phyloP scores from a whole-genome alignment of 2,888 invertebrate genomes.

The Lepeophtheirus nordmannii region DNA sequence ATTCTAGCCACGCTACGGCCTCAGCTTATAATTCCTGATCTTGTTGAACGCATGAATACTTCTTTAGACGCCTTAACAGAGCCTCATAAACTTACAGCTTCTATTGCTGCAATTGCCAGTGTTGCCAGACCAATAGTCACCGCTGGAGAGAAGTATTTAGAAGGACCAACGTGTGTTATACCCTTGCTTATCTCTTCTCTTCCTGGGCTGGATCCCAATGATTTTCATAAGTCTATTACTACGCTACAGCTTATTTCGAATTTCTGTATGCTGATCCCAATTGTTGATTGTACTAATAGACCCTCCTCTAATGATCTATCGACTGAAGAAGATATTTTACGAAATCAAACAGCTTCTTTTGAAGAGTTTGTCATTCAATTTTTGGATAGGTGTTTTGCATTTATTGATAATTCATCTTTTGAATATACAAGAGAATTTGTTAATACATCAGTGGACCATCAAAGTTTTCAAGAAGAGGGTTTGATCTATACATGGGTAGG shows the following conservation, averaged over 20 bases:
- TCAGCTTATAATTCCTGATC: conserved; percentile 60
- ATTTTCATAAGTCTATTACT: conserved; percentile 43
- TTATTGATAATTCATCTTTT: conserved; percentile 32
- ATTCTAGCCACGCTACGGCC: conserved; percentile 63
- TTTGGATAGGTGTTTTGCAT: conserved; percentile 54
- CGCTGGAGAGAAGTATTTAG: conserved; percentile 42
- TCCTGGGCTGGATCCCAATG: conserved; percentile 75
- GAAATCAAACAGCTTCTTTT: conserved; percentile 65
- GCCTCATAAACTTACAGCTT: conserved; percentile 62
- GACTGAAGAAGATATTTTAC: conserved; percentile 47
- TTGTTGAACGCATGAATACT: conserved; percentile 60
- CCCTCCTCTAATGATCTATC: conserved; percentile 44
- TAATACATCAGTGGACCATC: conserved; percentile 41
- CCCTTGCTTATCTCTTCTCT: conserved; percentile 61
- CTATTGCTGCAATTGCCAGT: conserved; percentile 52
- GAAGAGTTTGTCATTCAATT: conserved; percentile 77
- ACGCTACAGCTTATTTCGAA: conserved; percentile 60
- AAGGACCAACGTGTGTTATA: conserved; percentile 63
- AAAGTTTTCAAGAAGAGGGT: conserved; percentile 34
- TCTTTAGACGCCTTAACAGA: conserved; percentile 72
- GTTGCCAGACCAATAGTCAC: conserved; percentile 48
- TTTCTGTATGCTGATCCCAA: conserved; percentile 58
- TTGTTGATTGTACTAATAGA: conserved; percentile 65
- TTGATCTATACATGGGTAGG: conserved; percentile 43
- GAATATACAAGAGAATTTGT: conserved; percentile 36